Evolutionary conservation across 2,888 invertebrate species (phyloP), one percentile per base, ranked within the genome.

Genomic region (Apamea monoglypha): DNA sequence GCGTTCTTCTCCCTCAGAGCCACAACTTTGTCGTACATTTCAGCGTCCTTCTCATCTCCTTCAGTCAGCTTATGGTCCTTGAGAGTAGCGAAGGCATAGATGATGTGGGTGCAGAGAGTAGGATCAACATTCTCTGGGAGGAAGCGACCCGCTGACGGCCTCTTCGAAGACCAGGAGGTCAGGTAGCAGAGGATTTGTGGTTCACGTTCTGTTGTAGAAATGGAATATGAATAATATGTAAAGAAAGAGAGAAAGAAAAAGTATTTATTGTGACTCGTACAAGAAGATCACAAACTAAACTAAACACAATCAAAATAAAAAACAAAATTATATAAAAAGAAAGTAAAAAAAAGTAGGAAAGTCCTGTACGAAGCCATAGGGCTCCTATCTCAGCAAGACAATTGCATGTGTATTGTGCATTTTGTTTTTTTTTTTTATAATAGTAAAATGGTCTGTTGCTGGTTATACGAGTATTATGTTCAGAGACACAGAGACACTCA

Each of bases 111-210:
- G 95, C 99, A 99, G 0, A 99, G 98, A 25, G 97, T 97, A 0
- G 99, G 97, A 92, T 99, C 98, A 64, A 99, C 98, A 93, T 99
- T 98, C 89, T 99, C 99, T 0, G 99, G 99, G 82, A 97, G 97
- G 96, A 99, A 99, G 92, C 98, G 98, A 21, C 99, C 99, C 7
- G 98, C 97, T 76, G 99, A 98, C 0, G 98, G 98, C 76, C 99
- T 97, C 94, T 99, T 99, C 83, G 98, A 98, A 0, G 99, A 99
- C 99, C 99, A 99, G 90, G 99, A 99, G 3, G 99, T 99, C 94
- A 99, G 97, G 95, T 99, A 99, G 95, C 99, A 99, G 91, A 99
- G 98, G 6, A 99, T 98, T 96, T 98, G 98, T 0, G 99, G 98
- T 72, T 98, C 98, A 66, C 99, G 98, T 88, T 97, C 99, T 99